phyloP scores from a whole-genome alignment of 2,888 invertebrate genomes.

The Auanema freiburgensis region DNA sequence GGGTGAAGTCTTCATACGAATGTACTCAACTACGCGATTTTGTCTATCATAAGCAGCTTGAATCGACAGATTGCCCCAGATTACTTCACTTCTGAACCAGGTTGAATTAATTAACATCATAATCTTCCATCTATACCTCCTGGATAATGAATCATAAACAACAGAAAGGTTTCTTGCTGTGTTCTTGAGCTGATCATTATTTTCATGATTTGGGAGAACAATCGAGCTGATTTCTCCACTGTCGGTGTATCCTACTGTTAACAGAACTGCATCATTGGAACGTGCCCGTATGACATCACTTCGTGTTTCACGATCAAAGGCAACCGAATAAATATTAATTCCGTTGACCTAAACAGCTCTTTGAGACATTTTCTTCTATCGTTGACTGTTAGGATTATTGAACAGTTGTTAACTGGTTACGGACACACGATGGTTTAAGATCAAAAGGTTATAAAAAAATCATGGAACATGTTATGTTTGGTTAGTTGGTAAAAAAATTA shows the following conservation, averaged over 20 bases:
- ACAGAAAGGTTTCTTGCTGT: conserved; percentile 22
- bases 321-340: conserved; percentile 38
- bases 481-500: background rate
- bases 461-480: conserved; percentile 5
- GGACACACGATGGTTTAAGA: background rate
- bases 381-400: too few relatives aligned
- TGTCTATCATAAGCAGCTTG: conserved; percentile 27
- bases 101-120: too few relatives aligned
- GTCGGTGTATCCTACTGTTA: conserved; percentile 30
- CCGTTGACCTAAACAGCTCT: conserved; percentile 39
- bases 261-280: conserved; percentile 29
- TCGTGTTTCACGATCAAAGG: conserved; percentile 25
- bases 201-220: background rate
- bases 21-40: conserved; percentile 29
- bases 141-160: conserved; percentile 25
- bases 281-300: conserved; percentile 16
- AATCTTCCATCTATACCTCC: conserved; percentile 12
- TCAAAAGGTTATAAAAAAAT: conserved; percentile 8
- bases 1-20: conserved; percentile 22
- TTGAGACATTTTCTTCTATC: background rate
- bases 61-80: conserved; percentile 31
- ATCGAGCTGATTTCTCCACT: conserved; percentile 25
- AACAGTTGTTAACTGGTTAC: conserved; percentile 1
- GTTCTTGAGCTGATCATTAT: too few relatives aligned
- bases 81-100: conserved; percentile 18